Base-by-base conservation (phyloP, 2,113 vertebrate species). In the Puffinus mauretanicus region DNA sequence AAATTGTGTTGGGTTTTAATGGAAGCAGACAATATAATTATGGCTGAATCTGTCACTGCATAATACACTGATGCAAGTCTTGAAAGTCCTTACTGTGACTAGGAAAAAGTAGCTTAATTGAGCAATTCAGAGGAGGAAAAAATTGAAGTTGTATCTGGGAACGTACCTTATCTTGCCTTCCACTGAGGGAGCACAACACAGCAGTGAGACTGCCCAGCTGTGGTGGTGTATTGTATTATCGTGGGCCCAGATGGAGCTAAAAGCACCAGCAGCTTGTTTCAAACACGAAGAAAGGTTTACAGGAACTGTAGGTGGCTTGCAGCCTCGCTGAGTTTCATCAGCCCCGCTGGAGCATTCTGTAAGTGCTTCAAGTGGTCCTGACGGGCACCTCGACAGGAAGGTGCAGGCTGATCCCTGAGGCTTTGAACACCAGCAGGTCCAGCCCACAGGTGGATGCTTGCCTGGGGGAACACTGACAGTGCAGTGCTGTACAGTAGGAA, bases 391-490 rank as follows among this genome's bases (percentile, higher is more conserved):
- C 18, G 7, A 2, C 36, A 72, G 70, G 36, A 65, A 5, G 17
- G 19, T 6, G 4, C 16, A 64, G 26, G 6, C 42, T 32, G 27
- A 58, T 66, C 54, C 21, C 44, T 29, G 62, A 46, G 66, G 22
- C 49, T 46, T 65, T 75, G 79, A 29, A 22, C 9, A 16, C 61
- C 17, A 34, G 16, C 3, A 1, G 11, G 9, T n/a, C 38, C 58
- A 86, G 20, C 82, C 26, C 38, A 32, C 8, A 42, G 36, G 16
- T 26, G 26, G 17, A 3, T 26, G 38, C 24, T 32, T 7, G 1
- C 44, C 26, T 0, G 0, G 6, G 11, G 71, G 20, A 34, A 12
- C 21, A 2, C 30, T 0, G 2, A 9, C 26, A 65, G 26, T 42
- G n/a, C n/a, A 16, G 38, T 38, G 49, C 47, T 78, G 16, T 62